Evolutionary conservation across 2,888 invertebrate species (phyloP).

Genomic region (Conus canariensis): DNA sequence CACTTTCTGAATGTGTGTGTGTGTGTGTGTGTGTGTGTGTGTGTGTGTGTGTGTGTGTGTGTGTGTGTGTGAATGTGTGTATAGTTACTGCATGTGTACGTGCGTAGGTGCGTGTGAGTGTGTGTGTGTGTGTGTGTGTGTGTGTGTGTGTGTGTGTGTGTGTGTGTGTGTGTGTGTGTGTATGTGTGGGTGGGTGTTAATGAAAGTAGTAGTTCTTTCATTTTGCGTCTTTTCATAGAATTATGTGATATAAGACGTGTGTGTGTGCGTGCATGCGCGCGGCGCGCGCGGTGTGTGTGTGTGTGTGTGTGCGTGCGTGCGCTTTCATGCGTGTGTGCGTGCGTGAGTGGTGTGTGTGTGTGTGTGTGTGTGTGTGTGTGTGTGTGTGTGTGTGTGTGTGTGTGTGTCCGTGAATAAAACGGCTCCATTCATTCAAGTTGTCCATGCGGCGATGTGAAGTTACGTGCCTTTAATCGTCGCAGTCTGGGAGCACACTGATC

Average conservation of each 20-base stretch:
- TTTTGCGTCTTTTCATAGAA: too few species aligned
- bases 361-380: neutral
- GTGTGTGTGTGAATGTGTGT: neutral
- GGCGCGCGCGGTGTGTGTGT: neutral
- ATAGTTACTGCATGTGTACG: neutral
- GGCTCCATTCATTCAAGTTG: too few species aligned
- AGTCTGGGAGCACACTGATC: too few species aligned
- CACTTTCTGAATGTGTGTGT: neutral
- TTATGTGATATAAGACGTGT: neutral
- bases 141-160: slow-evolving; percentile 16
- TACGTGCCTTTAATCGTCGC: too few species aligned
- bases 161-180: slow-evolving; percentile 17
- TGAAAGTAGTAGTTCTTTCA: too few species aligned
- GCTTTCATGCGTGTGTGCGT: too few species aligned
- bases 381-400: slow-evolving; percentile 18
- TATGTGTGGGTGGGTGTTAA: neutral
- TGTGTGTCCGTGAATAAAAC: neutral
- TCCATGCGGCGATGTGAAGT: too few species aligned
- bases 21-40: slow-evolving; percentile 11
- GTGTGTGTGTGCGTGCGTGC: neutral
- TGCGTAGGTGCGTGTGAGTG: neutral
- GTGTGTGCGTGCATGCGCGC: neutral
- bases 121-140: neutral
- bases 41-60: slow-evolving; percentile 9
- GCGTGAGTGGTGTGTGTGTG: neutral